Percentiles rank a stretch among this genome's conserved stretches.
Evolutionary conservation across 2,113 vertebrate species (phyloP).

Genomic region (Mirounga angustirostris): DNA sequence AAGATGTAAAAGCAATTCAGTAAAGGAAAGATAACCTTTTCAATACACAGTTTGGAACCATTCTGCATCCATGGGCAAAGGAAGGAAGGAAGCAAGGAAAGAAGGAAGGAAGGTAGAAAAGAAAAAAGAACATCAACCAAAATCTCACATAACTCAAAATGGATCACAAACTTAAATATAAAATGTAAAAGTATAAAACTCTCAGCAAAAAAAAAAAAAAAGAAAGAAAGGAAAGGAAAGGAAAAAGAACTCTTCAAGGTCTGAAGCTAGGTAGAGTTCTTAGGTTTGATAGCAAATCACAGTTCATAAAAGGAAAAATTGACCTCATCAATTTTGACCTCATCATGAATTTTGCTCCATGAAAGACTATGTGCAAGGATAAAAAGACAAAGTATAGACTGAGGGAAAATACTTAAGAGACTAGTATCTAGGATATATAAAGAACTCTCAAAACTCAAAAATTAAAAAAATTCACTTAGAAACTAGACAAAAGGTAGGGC

Average conservation of each 20-base stretch:
- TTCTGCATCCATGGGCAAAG: neutral
- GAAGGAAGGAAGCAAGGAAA: neutral
- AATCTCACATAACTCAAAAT: neutral
- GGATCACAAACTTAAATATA: neutral
- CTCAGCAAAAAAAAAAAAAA: neutral
- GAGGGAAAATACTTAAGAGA: neutral
- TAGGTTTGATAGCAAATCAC: neutral
- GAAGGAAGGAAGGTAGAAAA: neutral
- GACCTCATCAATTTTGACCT: neutral
- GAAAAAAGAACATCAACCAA: neutral
- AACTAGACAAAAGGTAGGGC: neutral
- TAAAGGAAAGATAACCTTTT: neutral
- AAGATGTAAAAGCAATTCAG: neutral
- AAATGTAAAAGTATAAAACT: neutral
- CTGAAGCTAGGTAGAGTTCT: neutral
- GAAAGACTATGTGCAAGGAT: neutral
- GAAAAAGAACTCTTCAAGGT: neutral
- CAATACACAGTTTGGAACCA: neutral
- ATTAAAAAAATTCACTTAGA: neutral
- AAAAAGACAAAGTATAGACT: neutral
- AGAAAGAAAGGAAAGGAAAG: neutral
- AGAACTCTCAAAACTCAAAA: neutral
- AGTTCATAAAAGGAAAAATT: neutral
- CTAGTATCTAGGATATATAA: neutral
- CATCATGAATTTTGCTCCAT: neutral